phyloP scores from a whole-genome alignment of 2,888 invertebrate species.

The Thymelicus sylvestris region DNA sequence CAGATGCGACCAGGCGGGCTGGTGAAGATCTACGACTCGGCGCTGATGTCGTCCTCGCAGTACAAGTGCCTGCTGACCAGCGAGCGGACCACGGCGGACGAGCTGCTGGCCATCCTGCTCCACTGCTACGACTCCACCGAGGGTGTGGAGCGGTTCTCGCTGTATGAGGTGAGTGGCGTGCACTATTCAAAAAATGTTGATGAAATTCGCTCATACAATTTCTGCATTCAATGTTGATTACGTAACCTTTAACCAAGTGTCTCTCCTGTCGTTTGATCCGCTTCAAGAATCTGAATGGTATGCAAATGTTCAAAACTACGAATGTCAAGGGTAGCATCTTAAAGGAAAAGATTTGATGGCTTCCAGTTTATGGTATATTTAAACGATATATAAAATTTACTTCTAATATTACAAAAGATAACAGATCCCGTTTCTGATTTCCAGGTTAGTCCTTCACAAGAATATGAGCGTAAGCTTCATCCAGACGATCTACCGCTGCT shows the following conservation, averaged over 20 bases:
- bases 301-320: no score
- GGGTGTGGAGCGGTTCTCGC: slow-evolving; percentile 93
- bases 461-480: slow-evolving; percentile 94
- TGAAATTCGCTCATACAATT: no score
- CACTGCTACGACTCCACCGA: slow-evolving; percentile 94
- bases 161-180: slow-evolving; percentile 88
- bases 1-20: slow-evolving; percentile 95
- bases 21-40: slow-evolving; percentile 96
- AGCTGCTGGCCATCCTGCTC: slow-evolving; percentile 92
- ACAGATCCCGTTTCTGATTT: slow-evolving; percentile 42
- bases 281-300: no score
- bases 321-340: no score
- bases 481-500: slow-evolving; percentile 93
- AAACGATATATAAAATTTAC: no score
- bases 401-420: background rate
- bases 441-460: slow-evolving; percentile 90
- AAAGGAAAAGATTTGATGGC: no score
- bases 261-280: no score
- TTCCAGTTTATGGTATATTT: no score
- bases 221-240: no score
- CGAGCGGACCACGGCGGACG: slow-evolving; percentile 94
- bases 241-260: no score
- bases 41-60: slow-evolving; percentile 95
- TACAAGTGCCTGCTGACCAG: slow-evolving; percentile 96
- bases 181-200: no score